Conservation (phyloP, 2,797 vertebrate genomes). For the Dendrocincla fuliginosa region DNA sequence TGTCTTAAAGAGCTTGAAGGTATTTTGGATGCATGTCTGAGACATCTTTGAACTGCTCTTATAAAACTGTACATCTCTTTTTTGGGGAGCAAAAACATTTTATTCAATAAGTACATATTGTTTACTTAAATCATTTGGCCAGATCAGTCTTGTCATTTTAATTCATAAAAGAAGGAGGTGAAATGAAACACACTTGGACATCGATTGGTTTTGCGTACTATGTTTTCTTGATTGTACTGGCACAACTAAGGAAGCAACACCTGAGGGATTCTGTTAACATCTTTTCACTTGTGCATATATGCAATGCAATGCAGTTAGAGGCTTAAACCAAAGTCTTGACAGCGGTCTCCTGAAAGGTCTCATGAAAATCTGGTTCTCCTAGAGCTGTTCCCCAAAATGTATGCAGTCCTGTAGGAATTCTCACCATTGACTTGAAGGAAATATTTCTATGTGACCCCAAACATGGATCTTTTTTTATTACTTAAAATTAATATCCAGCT, state of each 20-base stretch:
- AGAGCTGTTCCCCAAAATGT: not conserved
- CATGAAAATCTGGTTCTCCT: not conserved
- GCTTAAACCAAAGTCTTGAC: not conserved
- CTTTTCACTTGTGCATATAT: not conserved
- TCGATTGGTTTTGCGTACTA: not conserved
- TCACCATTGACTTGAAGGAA: not conserved
- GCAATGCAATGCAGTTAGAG: not conserved
- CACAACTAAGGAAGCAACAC: not conserved
- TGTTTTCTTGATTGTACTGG: not conserved
- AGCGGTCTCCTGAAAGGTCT: not conserved
- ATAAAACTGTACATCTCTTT: not conserved
- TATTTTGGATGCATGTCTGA: not conserved
- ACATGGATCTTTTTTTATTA: not conserved
- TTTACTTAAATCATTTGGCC: not conserved
- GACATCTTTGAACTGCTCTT: not conserved
- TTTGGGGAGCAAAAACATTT: not conserved
- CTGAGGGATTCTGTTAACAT: not conserved
- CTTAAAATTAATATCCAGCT: constrained; percentile 35
- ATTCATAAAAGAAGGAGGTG: not conserved
- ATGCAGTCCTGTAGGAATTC: not conserved
- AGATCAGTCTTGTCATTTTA: not conserved
- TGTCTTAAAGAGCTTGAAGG: not conserved
- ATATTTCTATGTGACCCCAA: not conserved
- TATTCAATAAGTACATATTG: not conserved
- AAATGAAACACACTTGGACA: not conserved